Evolutionary conservation across 2,113 vertebrate species (phyloP).

Genomic region (Columba janthina): DNA sequence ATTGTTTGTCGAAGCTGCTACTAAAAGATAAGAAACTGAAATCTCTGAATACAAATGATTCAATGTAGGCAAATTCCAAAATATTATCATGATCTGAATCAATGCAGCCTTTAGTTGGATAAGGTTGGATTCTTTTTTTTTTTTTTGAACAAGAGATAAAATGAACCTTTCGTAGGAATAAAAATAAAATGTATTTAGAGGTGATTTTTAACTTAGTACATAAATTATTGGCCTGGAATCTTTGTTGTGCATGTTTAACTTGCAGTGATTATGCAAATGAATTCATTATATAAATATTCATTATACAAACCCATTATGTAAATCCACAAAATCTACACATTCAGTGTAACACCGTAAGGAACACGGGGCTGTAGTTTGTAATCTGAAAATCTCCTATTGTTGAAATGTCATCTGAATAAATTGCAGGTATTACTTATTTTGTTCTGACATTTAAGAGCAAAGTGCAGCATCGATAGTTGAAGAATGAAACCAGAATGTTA

Average conservation of each 20-base stretch:
- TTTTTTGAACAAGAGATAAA: constrained; percentile 51
- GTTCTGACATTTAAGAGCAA: constrained; percentile 63
- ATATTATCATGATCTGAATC: constrained; percentile 8
- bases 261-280: constrained; percentile 65
- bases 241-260: constrained; percentile 69
- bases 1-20: constrained; percentile 55
- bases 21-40: constrained; percentile 47
- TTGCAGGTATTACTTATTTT: constrained; percentile 70
- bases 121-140: constrained; percentile 9
- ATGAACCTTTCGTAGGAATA: constrained; percentile 45
- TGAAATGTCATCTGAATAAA: constrained; percentile 70
- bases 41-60: constrained; percentile 56
- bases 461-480: constrained; percentile 38
- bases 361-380: background rate
- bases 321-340: constrained; percentile 60
- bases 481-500: constrained; percentile 6
- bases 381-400: constrained; percentile 60
- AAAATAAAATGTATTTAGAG: constrained; percentile 59
- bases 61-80: constrained; percentile 19
- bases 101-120: background rate
- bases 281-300: constrained; percentile 73
- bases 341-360: background rate
- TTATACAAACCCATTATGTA: constrained; percentile 66
- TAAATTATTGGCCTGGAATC: constrained; percentile 68
- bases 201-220: constrained; percentile 62